Evolutionary conservation across 2,888 invertebrate genomes (phyloP).

Genomic region (Melanostoma scalare): DNA sequence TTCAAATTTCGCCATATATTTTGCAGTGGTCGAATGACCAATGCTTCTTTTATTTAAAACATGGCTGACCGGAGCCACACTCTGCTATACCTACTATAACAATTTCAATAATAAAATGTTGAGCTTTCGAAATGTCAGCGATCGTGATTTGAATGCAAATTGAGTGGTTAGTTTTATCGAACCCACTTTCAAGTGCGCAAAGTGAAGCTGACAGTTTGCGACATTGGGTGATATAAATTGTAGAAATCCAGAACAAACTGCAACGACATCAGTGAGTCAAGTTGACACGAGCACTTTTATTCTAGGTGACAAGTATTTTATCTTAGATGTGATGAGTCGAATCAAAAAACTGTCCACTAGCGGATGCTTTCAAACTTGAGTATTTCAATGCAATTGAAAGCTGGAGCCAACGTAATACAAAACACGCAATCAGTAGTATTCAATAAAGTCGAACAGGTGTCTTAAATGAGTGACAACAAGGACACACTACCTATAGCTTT

Average conservation of each 20-base stretch:
- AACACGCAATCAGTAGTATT: too few species aligned
- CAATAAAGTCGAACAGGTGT: too few species aligned
- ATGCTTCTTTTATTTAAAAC: slow-evolving; percentile 45
- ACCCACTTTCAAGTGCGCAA: slow-evolving; percentile 50
- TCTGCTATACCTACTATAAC: slow-evolving; percentile 21
- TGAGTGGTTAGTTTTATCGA: slow-evolving; percentile 4
- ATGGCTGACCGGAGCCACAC: slow-evolving; percentile 60
- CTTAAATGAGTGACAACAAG: too few species aligned
- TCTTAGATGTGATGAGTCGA: too few species aligned
- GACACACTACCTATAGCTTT: too few species aligned
- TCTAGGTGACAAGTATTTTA: too few species aligned
- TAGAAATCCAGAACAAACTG: slow-evolving; percentile 18
- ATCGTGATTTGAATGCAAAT: slow-evolving; percentile 57
- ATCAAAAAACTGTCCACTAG: too few species aligned
- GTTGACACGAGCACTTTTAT: not conserved
- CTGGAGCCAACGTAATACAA: too few species aligned
- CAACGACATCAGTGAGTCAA: slow-evolving; percentile 13
- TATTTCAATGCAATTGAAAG: too few species aligned
- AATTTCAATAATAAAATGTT: slow-evolving; percentile 53
- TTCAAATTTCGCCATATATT: slow-evolving; percentile 58
- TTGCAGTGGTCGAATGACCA: slow-evolving; percentile 61
- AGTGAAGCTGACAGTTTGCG: slow-evolving; percentile 16
- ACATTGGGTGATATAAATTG: slow-evolving; percentile 19
- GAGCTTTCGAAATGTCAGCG: slow-evolving; percentile 68
- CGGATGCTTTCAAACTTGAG: too few species aligned